Conservation (phyloP, 1,140 invertebrate species). For the Agrilus planipennis region DNA sequence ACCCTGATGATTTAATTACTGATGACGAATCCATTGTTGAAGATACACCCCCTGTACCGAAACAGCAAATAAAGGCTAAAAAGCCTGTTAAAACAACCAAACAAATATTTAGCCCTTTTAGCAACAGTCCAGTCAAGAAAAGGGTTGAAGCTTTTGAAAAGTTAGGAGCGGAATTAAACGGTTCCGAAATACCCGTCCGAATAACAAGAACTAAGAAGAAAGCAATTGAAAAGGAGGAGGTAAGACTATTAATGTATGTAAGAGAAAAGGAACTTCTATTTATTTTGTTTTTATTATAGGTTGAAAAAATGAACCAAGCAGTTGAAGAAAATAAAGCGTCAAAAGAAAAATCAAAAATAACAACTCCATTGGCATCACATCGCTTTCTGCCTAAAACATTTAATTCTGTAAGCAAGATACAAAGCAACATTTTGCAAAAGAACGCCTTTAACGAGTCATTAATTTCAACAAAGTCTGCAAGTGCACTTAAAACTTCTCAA, state of each 20-base stretch:
- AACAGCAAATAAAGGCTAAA: conserved; percentile 12
- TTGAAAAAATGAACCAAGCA: no score
- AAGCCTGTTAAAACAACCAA: conserved; percentile 13
- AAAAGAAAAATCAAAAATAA: no score
- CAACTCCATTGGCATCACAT: no score
- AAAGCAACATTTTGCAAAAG: background rate
- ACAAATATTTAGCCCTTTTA: conserved; percentile 40
- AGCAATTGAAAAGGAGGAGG: no score
- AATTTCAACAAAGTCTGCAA: conserved; percentile 5
- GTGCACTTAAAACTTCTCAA: conserved; percentile 7
- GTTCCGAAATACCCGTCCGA: no score
- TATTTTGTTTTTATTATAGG: no score
- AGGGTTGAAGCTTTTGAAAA: conserved; percentile 50
- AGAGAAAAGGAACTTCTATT: no score
- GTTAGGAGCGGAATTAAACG: conserved; percentile 24
- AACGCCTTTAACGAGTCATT: background rate
- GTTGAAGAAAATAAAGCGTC: no score
- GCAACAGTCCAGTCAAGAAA: conserved; percentile 47
- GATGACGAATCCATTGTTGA: conserved; percentile 19
- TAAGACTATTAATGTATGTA: no score
- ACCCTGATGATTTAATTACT: conserved; percentile 20
- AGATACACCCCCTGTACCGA: background rate
- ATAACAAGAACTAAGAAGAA: no score
- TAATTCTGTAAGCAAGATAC: no score
- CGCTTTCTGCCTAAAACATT: no score